Evolutionary conservation across 2,113 vertebrate genomes (phyloP).

Genomic region (Tachycineta bicolor): DNA sequence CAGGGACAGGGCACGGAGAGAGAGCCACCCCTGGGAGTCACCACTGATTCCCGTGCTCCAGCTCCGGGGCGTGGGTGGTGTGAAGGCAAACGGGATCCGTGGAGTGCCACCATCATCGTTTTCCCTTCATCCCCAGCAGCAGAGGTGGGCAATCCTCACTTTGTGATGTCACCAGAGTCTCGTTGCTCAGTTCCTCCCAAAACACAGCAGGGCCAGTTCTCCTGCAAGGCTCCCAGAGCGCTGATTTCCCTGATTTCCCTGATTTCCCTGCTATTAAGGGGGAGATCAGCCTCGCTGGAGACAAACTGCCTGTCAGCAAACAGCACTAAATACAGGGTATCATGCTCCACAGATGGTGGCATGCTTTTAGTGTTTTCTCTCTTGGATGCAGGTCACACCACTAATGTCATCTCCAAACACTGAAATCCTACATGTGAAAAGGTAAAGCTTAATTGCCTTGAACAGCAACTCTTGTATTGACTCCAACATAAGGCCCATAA

Average conservation of each 20-base stretch:
- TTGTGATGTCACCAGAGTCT: background rate
- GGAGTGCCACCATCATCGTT: background rate
- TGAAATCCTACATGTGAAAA: slow-evolving; percentile 53
- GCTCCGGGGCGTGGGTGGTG: background rate
- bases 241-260: background rate
- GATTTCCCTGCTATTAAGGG: background rate
- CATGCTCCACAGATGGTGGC: background rate
- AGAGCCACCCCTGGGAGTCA: too few species aligned
- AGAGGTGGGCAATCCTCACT: background rate
- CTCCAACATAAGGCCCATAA: slow-evolving; percentile 57
- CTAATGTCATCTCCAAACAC: slow-evolving; percentile 46
- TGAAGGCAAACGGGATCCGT: background rate
- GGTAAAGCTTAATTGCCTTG: slow-evolving; percentile 69
- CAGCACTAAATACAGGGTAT: slow-evolving; percentile 34
- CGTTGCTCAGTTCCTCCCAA: background rate
- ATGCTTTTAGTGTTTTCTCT: slow-evolving; percentile 26
- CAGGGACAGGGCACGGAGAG: background rate
- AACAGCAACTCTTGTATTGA: slow-evolving; percentile 60
- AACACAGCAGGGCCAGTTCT: background rate
- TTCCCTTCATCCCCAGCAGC: background rate
- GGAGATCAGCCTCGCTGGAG: background rate
- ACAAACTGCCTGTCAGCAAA: slow-evolving; percentile 45
- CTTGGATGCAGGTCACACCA: slow-evolving; percentile 47
- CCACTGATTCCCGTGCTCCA: background rate
- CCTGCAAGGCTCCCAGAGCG: background rate